Conservation (phyloP, 2,113 vertebrate species). For the Butastur rufipennis region DNA sequence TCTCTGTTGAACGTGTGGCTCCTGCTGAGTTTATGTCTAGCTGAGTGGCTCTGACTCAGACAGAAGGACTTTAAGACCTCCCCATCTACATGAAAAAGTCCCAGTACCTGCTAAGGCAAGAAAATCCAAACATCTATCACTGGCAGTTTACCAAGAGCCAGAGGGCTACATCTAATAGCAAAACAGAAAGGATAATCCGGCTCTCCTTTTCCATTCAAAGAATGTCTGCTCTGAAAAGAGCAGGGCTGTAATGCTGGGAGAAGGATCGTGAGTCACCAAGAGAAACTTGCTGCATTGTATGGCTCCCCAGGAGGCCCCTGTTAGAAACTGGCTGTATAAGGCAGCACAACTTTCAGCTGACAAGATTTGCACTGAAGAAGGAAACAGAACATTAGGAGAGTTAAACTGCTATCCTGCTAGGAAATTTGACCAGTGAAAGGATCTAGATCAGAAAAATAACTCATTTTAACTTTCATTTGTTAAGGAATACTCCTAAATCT, state of each 20-base stretch:
- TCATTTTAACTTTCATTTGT: neutral
- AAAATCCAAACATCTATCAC: neutral
- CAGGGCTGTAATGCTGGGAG: neutral
- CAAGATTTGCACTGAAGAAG: neutral
- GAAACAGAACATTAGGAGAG: neutral
- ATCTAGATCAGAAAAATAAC: neutral
- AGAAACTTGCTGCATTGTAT: neutral
- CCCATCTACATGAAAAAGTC: neutral
- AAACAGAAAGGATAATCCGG: neutral
- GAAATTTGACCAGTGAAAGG: neutral
- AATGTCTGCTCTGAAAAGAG: neutral
- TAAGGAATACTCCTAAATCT: neutral
- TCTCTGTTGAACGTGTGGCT: neutral
- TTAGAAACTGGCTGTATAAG: neutral
- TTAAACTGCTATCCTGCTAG: neutral
- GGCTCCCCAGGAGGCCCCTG: neutral
- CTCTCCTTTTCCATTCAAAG: neutral
- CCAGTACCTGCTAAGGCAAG: neutral
- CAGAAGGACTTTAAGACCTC: neutral
- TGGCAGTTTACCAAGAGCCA: neutral
- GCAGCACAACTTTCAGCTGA: neutral
- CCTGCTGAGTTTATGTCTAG: neutral
- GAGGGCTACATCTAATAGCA: neutral
- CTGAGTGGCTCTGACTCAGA: neutral
- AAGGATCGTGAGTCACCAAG: neutral